phyloP scores from a whole-genome alignment of 2,797 vertebrate species.

The Peromyscus aztecus region DNA sequence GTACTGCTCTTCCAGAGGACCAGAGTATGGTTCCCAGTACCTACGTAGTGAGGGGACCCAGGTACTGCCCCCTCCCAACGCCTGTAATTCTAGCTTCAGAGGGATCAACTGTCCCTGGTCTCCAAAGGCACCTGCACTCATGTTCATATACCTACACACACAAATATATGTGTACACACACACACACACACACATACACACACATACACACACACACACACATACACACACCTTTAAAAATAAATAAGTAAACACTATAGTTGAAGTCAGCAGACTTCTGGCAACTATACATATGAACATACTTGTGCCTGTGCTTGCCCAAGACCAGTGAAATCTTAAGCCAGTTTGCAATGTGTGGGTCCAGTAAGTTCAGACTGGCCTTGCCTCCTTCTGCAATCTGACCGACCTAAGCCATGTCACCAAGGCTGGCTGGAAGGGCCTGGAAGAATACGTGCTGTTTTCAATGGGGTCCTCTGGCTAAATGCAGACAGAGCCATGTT shows the following conservation, averaged over 20 bases:
- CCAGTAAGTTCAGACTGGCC: neutral
- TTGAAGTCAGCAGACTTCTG: conserved; percentile 21
- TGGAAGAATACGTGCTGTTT: neutral
- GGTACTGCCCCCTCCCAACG: neutral
- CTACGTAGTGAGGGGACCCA: neutral
- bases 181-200: neutral
- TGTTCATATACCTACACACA: neutral
- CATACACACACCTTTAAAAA: neutral
- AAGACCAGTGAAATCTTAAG: neutral
- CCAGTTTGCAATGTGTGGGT: neutral
- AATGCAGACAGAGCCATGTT: neutral
- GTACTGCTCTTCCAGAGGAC: neutral
- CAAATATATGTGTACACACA: neutral
- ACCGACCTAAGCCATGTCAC: neutral
- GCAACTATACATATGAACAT: neutral
- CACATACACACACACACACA: neutral
- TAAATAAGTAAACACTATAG: neutral
- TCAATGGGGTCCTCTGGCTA: conserved; percentile 4
- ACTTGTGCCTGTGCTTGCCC: neutral
- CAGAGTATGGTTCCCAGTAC: neutral
- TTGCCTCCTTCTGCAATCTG: neutral
- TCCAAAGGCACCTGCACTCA: neutral
- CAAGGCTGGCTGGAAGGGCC: neutral
- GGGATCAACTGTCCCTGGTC: neutral
- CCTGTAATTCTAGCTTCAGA: neutral